Conservation (phyloP, 1,140 invertebrate species). For the Saccostrea echinata region DNA sequence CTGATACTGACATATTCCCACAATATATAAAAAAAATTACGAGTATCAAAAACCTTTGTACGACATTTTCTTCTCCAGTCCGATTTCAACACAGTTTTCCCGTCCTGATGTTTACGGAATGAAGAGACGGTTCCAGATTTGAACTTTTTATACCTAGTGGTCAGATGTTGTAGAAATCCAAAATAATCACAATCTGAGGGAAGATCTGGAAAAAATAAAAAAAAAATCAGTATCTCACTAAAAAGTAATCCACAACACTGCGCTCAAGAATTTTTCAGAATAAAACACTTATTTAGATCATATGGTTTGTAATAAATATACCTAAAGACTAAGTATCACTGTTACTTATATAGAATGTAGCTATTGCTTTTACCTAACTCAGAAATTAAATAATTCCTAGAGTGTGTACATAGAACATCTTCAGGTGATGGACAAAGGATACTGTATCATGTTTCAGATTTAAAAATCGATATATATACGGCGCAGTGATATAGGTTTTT, state of each 20-base stretch:
- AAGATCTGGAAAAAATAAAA: background rate
- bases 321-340: too few relatives aligned
- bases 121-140: background rate
- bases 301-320: too few relatives aligned
- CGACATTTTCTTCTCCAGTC: background rate
- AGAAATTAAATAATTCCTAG: too few relatives aligned
- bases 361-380: too few relatives aligned
- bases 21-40: too few relatives aligned
- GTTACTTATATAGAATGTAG: too few relatives aligned
- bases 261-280: too few relatives aligned
- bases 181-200: background rate
- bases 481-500: background rate
- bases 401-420: background rate
- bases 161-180: background rate
- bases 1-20: too few relatives aligned
- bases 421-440: background rate
- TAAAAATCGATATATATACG: background rate
- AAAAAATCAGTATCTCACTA: background rate
- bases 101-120: background rate
- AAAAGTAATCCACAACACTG: background rate
- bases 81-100: background rate
- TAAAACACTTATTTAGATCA: too few relatives aligned
- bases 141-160: background rate
- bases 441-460: background rate
- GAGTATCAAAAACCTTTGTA: background rate